Evolutionary conservation across 1,140 invertebrate genomes (phyloP).

Genomic region (Solenopsis fugax): DNA sequence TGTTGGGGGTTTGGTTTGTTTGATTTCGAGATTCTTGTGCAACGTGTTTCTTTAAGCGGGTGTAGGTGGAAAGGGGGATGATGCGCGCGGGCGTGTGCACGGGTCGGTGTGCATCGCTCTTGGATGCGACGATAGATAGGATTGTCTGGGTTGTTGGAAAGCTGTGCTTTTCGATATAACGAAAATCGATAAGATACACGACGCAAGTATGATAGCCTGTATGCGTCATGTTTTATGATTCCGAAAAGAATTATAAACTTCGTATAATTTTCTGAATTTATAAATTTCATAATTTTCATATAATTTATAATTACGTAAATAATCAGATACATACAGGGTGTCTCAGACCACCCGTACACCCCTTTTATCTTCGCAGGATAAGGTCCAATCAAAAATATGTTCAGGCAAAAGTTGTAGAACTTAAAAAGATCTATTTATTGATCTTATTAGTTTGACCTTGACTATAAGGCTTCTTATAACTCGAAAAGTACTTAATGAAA

Average conservation of each 20-base stretch:
- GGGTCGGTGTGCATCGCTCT: not conserved
- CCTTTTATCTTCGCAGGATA: too few species aligned
- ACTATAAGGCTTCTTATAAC: too few species aligned
- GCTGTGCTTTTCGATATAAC: slow-evolving; percentile 22
- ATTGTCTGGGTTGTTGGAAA: slow-evolving; percentile 37
- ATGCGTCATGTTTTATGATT: not conserved
- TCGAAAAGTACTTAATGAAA: too few species aligned
- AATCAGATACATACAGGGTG: not conserved
- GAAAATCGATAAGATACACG: slow-evolving; percentile 29
- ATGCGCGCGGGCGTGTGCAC: not conserved
- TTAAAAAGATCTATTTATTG: too few species aligned
- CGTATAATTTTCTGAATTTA: not conserved
- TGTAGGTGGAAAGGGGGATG: not conserved
- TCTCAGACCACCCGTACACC: too few species aligned
- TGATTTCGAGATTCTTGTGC: slow-evolving; percentile 62
- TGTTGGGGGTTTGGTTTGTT: slow-evolving; percentile 60
- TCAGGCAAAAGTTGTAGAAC: too few species aligned
- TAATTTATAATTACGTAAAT: not conserved
- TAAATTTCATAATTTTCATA: not conserved
- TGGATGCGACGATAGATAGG: slow-evolving; percentile 1
- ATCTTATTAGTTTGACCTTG: too few species aligned
- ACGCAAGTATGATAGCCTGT: not conserved
- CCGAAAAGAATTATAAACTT: not conserved
- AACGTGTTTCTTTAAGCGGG: slow-evolving; percentile 27
- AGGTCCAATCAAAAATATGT: too few species aligned